Conservation (phyloP, 2,888 invertebrate species). For the Eupithecia tripunctaria region DNA sequence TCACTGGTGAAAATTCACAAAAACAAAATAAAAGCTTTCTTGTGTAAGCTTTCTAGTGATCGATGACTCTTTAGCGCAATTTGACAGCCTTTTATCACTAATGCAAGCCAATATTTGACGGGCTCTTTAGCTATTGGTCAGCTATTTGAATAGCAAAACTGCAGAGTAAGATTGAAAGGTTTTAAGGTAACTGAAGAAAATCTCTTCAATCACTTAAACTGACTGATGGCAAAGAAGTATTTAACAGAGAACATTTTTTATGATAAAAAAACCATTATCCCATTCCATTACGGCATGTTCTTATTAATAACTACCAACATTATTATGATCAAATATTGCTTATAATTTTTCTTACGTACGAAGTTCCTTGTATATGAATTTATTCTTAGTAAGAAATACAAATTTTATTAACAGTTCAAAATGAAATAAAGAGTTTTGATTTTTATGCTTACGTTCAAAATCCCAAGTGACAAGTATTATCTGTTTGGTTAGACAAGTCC, state of each 20-base stretch:
- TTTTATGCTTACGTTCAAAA: not conserved
- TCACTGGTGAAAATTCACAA: slow-evolving; percentile 24
- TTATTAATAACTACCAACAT: no score
- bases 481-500: slow-evolving; percentile 6
- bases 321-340: no score
- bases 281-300: no score
- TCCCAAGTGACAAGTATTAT: slow-evolving; percentile 7
- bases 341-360: no score
- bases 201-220: not conserved
- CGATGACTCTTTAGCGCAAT: slow-evolving; percentile 33
- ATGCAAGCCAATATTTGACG: slow-evolving; percentile 37
- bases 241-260: no score
- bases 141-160: not conserved
- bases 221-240: no score
- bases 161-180: not conserved
- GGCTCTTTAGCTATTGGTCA: slow-evolving; percentile 15
- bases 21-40: slow-evolving; percentile 37
- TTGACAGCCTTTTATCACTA: slow-evolving; percentile 44
- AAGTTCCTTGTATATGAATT: no score
- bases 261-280: no score
- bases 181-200: not conserved
- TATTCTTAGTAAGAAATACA: no score
- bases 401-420: no score
- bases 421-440: no score
- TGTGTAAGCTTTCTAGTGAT: slow-evolving; percentile 37